These are phyloP conservation scores for Phalacrocorax aristotelis DNA, from an alignment of 2,113 vertebrate genomes.

Conservation along the genomic window DNA sequence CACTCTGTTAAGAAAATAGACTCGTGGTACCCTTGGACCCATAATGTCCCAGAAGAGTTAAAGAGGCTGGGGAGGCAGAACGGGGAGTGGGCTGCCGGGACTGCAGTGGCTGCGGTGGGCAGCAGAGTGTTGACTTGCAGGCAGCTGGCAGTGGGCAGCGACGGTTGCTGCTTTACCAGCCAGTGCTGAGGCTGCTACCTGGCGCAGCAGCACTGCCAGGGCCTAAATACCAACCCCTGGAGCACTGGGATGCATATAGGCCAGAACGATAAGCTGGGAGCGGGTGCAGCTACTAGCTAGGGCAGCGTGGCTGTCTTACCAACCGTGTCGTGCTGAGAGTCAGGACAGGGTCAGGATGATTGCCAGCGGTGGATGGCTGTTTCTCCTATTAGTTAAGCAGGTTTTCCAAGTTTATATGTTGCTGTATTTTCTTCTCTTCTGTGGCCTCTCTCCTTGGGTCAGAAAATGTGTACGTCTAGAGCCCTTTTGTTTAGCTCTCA, in stretches of 20 bases:
- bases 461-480: slow-evolving; percentile 56
- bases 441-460: not conserved
- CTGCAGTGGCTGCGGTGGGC: not conserved
- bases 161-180: not conserved
- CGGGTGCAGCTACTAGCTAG: not conserved
- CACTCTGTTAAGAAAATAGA: not conserved
- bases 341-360: not conserved
- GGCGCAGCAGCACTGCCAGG: not conserved
- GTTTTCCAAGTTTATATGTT: slow-evolving; percentile 44
- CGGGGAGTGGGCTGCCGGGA: not conserved
- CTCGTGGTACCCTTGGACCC: not conserved
- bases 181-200: not conserved
- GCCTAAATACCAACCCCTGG: not conserved
- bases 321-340: not conserved
- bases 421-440: not conserved
- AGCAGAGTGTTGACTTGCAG: not conserved
- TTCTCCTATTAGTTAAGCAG: not conserved
- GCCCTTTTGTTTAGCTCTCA: slow-evolving; percentile 53
- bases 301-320: not conserved
- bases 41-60: not conserved
- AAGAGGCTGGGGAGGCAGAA: not conserved
- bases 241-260: not conserved
- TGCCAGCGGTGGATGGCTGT: not conserved
- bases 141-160: not conserved
- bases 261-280: not conserved